A percentile compares a stretch with the other conserved stretches of the same genome.
Conservation (phyloP, 2,888 invertebrate genomes). For the Leptopterna dolabrata region DNA sequence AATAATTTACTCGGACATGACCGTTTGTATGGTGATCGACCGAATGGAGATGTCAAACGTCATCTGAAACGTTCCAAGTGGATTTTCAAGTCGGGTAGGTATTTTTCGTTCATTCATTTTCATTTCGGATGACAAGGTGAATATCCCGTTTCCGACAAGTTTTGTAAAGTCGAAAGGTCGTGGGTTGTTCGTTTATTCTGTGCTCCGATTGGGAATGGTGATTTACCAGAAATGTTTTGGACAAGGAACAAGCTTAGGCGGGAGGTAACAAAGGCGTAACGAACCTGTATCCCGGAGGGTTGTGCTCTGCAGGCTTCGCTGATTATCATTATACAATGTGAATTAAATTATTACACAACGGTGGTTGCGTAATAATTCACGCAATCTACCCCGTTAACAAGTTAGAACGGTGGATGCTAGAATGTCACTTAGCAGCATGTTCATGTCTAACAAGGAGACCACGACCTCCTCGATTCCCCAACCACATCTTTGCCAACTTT, state of each 20-base stretch:
- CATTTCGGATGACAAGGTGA: background rate
- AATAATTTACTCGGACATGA: background rate
- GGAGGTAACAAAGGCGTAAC: background rate
- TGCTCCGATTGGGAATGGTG: background rate
- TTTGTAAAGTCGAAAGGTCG: background rate
- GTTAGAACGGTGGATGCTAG: no score
- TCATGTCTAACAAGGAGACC: no score
- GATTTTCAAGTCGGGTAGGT: background rate
- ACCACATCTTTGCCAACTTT: no score
- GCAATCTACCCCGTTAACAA: no score
- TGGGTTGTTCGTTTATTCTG: background rate
- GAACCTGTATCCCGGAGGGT: background rate
- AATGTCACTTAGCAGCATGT: no score
- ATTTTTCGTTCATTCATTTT: background rate
- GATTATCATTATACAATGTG: background rate
- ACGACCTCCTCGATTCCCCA: no score
- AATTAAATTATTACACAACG: background rate
- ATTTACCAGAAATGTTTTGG: background rate
- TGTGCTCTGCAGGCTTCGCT: background rate
- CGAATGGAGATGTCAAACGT: conserved; percentile 3
- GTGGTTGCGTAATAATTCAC: no score
- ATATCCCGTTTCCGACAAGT: background rate
- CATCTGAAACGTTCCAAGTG: background rate
- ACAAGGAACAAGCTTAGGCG: background rate
- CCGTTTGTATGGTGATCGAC: conserved; percentile 7